Conservation (phyloP, 1,140 invertebrate genomes). For the Dryas iulia region DNA sequence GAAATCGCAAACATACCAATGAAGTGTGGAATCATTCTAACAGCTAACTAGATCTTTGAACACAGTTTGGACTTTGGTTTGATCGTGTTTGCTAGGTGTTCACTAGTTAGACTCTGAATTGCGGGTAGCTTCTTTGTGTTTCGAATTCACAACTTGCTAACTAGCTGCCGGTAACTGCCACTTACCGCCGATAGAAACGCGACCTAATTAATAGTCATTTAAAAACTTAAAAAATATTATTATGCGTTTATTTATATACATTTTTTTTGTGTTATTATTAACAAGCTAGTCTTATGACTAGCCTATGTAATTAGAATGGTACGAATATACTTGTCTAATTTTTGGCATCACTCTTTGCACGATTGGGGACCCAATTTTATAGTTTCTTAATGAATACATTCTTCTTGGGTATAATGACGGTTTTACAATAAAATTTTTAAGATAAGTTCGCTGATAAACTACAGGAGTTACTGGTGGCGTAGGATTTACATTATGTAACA, state of each 20-base stretch:
- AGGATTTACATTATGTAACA: neutral
- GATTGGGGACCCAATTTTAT: neutral
- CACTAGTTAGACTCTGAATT: conserved; percentile 69
- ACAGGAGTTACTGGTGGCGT: neutral
- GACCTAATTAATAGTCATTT: conserved; percentile 17
- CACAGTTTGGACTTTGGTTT: conserved; percentile 65
- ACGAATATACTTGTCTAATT: neutral
- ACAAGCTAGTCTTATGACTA: too few species aligned
- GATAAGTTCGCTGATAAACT: neutral
- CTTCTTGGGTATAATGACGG: neutral
- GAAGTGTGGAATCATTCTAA: conserved; percentile 50
- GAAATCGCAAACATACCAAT: conserved; percentile 44
- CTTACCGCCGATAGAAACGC: conserved; percentile 26
- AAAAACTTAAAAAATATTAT: conserved; percentile 9
- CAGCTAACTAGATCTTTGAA: conserved; percentile 75
- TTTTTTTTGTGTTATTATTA: too few species aligned
- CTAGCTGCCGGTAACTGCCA: conserved; percentile 62
- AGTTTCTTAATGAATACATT: neutral
- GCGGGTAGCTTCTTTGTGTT: conserved; percentile 72
- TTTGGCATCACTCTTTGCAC: neutral
- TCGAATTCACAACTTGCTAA: conserved; percentile 68
- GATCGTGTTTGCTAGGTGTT: conserved; percentile 64
- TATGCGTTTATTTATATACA: neutral
- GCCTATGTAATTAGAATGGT: neutral
- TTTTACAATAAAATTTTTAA: neutral